These are phyloP conservation scores for Drosophila tristis DNA, from an alignment of 1,140 invertebrate species.

Conservation along the genomic window DNA sequence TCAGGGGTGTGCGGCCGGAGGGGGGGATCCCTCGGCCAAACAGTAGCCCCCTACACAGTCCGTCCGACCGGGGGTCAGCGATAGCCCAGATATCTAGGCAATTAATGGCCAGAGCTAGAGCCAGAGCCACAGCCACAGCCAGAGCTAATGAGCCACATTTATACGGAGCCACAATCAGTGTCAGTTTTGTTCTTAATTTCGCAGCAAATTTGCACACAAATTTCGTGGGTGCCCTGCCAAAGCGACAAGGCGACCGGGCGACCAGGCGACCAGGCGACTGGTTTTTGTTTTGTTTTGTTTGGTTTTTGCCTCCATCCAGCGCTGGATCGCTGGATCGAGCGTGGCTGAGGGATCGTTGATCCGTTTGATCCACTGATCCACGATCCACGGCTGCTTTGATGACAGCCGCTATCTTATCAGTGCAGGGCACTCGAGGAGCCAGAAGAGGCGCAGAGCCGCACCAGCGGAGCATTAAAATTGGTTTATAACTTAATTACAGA, in stretches of 20 bases:
- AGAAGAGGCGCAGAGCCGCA: not conserved
- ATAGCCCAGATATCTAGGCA: conserved; percentile 56
- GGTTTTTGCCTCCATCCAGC: not conserved
- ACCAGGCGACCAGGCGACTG: too few relatives aligned
- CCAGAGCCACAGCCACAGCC: too few relatives aligned
- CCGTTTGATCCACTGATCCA: not conserved
- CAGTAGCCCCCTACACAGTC: conserved; percentile 28
- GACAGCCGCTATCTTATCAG: conserved; percentile 71
- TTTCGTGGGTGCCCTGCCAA: too few relatives aligned
- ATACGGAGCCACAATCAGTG: conserved; percentile 24
- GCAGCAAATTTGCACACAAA: too few relatives aligned
- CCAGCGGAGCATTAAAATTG: conserved; percentile 65
- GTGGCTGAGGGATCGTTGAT: not conserved
- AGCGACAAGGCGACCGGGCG: too few relatives aligned
- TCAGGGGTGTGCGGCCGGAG: too few relatives aligned
- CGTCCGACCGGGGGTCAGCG: conserved; percentile 1
- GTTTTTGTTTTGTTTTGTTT: not conserved
- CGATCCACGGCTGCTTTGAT: conserved; percentile 34
- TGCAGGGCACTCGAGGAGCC: conserved; percentile 7
- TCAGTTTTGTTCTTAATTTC: conserved; percentile 17
- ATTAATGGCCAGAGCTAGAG: conserved; percentile 58
- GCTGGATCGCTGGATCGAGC: not conserved
- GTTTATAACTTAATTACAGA: conserved; percentile 76
- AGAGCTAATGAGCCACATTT: conserved; percentile 65
- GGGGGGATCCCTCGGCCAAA: conserved; percentile 9